Conservation (phyloP, 37 sponge, comb jelly and placozoan species). For the Oopsacas minuta region DNA sequence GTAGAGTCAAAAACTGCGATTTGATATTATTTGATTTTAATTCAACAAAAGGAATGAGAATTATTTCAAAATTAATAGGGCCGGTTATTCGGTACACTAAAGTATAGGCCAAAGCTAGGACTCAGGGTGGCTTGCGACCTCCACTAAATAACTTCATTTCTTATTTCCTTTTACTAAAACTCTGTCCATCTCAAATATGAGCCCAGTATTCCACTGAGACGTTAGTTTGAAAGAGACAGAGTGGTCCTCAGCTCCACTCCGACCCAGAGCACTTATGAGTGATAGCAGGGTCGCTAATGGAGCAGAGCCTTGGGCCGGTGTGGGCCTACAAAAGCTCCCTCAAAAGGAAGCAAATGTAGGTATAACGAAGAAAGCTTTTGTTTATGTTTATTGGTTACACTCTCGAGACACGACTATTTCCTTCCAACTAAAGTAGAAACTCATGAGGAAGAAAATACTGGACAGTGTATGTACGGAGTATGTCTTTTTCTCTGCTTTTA, state of each 20-base stretch:
- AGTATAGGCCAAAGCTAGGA: slow-evolving; percentile 4
- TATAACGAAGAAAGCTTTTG: neutral
- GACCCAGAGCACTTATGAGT: neutral
- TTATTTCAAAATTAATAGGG: too few relatives aligned
- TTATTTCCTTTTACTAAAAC: too few relatives aligned
- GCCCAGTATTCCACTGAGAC: neutral
- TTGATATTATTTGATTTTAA: too few relatives aligned
- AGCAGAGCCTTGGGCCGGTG: neutral
- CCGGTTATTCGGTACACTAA: too few relatives aligned
- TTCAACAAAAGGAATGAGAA: too few relatives aligned
- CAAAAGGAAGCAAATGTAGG: neutral
- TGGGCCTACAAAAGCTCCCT: neutral
- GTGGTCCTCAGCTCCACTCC: neutral
- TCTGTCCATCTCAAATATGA: neutral
- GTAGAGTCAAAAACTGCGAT: too few relatives aligned
- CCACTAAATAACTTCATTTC: too few relatives aligned
- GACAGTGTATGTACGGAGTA: neutral
- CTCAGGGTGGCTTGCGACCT: slow-evolving; percentile 13
- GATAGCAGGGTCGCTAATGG: neutral
- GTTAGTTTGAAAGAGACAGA: neutral
- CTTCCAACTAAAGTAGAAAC: neutral
- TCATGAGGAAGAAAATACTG: neutral
- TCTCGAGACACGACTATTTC: neutral
- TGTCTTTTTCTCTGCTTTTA: neutral
- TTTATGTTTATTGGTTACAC: neutral